phyloP scores from a whole-genome alignment of 2,113 vertebrate genomes.

The Pao palembangensis region DNA sequence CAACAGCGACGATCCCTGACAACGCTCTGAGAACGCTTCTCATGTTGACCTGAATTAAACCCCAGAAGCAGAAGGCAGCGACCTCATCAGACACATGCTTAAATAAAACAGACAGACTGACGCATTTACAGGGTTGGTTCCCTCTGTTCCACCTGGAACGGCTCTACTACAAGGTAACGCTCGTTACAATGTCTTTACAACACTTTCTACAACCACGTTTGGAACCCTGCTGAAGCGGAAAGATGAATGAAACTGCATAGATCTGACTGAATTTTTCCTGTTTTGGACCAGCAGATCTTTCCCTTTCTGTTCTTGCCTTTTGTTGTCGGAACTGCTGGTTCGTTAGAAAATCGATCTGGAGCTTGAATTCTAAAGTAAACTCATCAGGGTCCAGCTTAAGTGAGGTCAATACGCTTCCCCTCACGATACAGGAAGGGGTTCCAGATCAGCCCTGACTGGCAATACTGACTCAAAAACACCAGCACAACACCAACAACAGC shows the following conservation, averaged over 20 bases:
- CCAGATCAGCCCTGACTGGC: neutral
- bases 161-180: too few relatives aligned
- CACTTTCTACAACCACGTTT: slow-evolving; percentile 5
- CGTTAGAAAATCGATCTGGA: too few relatives aligned
- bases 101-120: neutral
- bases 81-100: slow-evolving; percentile 35
- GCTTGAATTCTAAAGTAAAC: too few relatives aligned
- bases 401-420: too few relatives aligned
- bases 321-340: neutral
- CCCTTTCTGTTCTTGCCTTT: slow-evolving; percentile 12
- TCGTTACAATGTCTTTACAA: slow-evolving; percentile 14
- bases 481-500: neutral
- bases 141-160: neutral
- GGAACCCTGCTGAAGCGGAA: slow-evolving; percentile 43
- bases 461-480: neutral
- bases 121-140: slow-evolving; percentile 7
- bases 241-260: slow-evolving; percentile 45
- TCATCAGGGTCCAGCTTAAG: too few relatives aligned
- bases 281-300: neutral
- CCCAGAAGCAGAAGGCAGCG: slow-evolving; percentile 41
- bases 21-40: slow-evolving; percentile 50
- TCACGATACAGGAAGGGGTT: too few relatives aligned
- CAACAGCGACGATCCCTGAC: slow-evolving; percentile 63
- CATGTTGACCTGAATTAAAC: slow-evolving; percentile 64
- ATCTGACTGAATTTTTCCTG: slow-evolving; percentile 15